Evolutionary conservation across 2,113 vertebrate species (phyloP).

Genomic region (Odontesthes bonariensis): DNA sequence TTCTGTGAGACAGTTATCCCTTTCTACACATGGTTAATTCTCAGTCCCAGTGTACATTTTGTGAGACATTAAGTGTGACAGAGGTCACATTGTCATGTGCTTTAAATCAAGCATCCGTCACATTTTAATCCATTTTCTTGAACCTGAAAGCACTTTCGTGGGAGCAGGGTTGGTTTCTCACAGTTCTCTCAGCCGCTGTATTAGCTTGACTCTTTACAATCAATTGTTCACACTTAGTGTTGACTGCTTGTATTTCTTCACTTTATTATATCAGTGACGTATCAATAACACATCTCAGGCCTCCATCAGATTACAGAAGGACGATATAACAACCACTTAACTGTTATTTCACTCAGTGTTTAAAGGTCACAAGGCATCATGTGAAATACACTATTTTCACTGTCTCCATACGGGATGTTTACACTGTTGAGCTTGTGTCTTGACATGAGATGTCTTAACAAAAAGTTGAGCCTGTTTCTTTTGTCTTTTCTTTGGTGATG

Average conservation of each 20-base stretch:
- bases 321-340: neutral
- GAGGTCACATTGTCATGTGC: slow-evolving; percentile 20
- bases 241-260: neutral
- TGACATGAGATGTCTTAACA: neutral
- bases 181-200: neutral
- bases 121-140: slow-evolving; percentile 45
- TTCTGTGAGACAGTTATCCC: neutral
- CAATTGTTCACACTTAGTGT: neutral
- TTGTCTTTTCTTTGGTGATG: neutral
- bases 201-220: slow-evolving; percentile 16
- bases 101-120: slow-evolving; percentile 34
- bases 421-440: neutral
- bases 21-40: neutral
- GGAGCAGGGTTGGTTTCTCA: slow-evolving; percentile 15
- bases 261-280: slow-evolving; percentile 9
- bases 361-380: neutral
- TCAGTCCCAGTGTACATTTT: neutral
- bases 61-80: neutral
- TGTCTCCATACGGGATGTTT: slow-evolving; percentile 15
- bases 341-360: neutral
- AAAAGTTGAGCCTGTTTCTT: slow-evolving; percentile 10
- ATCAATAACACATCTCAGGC: neutral
- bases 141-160: slow-evolving; percentile 2
- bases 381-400: neutral
- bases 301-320: neutral